Evolutionary conservation across 2,888 invertebrate genomes (phyloP).

Genomic region (Xestia rhomboidea): DNA sequence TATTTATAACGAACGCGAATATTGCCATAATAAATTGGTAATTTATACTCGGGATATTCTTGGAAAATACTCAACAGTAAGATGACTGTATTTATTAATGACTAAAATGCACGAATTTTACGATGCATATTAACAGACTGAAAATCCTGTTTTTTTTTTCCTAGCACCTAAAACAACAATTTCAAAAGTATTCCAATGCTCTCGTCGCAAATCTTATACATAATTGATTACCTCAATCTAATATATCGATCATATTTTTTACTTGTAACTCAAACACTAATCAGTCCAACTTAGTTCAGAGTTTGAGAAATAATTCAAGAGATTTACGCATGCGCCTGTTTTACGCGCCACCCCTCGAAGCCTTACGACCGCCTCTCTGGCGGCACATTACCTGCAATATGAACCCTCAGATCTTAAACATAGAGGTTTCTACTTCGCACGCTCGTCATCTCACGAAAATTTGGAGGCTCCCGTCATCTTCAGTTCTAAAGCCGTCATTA

Average conservation of each 20-base stretch:
- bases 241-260: slow-evolving; percentile 58
- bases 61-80: not conserved
- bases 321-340: slow-evolving; percentile 88
- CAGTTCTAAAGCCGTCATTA: slow-evolving; percentile 89
- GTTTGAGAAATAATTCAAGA: slow-evolving; percentile 81
- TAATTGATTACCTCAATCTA: slow-evolving; percentile 49
- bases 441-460: slow-evolving; percentile 81
- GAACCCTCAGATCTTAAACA: slow-evolving; percentile 81
- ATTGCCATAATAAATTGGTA: too few relatives aligned
- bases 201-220: slow-evolving; percentile 30
- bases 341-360: slow-evolving; percentile 89
- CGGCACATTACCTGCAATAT: slow-evolving; percentile 81
- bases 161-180: slow-evolving; percentile 4
- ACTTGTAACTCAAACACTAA: slow-evolving; percentile 58
- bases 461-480: slow-evolving; percentile 82
- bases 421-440: slow-evolving; percentile 76
- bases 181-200: not conserved
- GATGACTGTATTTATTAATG: not conserved
- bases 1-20: not conserved
- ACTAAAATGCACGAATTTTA: not conserved
- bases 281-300: slow-evolving; percentile 78
- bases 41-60: too few relatives aligned
- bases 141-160: not conserved
- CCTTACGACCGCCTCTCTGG: slow-evolving; percentile 89
- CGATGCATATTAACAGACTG: not conserved